These are phyloP conservation scores for Centropristis striata DNA, from an alignment of 2,113 vertebrate species.

Conservation along the genomic window DNA sequence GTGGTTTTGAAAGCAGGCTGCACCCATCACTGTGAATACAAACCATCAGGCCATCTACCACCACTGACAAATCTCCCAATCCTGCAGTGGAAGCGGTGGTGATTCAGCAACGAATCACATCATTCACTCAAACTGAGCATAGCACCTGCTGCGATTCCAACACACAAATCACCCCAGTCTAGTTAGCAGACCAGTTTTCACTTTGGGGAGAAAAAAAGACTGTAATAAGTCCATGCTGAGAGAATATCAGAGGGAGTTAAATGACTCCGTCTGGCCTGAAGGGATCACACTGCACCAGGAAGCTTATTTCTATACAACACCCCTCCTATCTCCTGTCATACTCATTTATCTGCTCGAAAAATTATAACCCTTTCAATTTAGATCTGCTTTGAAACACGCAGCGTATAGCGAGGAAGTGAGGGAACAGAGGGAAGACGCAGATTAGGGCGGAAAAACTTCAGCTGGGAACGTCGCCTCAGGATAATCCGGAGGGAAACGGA, in stretches of 20 bases:
- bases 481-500: slow-evolving; percentile 73
- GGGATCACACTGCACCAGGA: slow-evolving; percentile 72
- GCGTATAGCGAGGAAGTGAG: slow-evolving; percentile 42
- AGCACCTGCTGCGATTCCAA: slow-evolving; percentile 43
- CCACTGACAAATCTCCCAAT: slow-evolving; percentile 33
- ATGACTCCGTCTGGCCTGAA: slow-evolving; percentile 71
- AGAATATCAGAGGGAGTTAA: slow-evolving; percentile 74
- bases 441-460: slow-evolving; percentile 63
- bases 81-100: slow-evolving; percentile 11
- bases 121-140: slow-evolving; percentile 45
- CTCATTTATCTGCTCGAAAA: slow-evolving; percentile 66
- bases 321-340: slow-evolving; percentile 57
- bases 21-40: slow-evolving; percentile 2
- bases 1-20: background rate
- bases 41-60: slow-evolving; percentile 11
- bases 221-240: slow-evolving; percentile 63
- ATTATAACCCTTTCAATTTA: slow-evolving; percentile 72
- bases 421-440: slow-evolving; percentile 48
- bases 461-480: slow-evolving; percentile 42
- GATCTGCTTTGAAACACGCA: slow-evolving; percentile 65
- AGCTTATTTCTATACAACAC: slow-evolving; percentile 63
- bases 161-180: slow-evolving; percentile 60
- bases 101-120: slow-evolving; percentile 35
- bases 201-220: slow-evolving; percentile 27
- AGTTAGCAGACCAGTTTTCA: slow-evolving; percentile 55